Base-by-base conservation (phyloP, 1,140 invertebrate genomes). In the Chrysomallon squamiferum region DNA sequence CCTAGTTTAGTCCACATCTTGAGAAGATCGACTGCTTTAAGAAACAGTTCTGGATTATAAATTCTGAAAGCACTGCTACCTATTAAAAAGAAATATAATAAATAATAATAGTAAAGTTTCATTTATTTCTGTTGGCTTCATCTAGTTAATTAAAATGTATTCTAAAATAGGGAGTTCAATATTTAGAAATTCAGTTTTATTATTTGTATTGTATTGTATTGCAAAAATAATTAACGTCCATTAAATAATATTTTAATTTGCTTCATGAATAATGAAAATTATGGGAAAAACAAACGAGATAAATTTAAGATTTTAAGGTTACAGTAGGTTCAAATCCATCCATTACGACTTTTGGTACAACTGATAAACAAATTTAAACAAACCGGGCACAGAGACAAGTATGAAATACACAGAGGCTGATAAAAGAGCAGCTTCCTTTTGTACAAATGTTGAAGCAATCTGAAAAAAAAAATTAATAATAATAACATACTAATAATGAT, bases 61-160 rank as follows among this genome's bases (percentile, higher is more conserved):
- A 90, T 79, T 43, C 87, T 78, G 74, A 88, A 90, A 3, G 88
- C 87, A 52, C 81, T 85, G 68, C 89, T 89, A 7, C 89, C 89
- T 38, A 87, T 85, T 69, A 73, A 54, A n/a, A 43, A 30, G 56
- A 27, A 56, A 57, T 29, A 47, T 22, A 18, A 22, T 3, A 20
- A 3, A 22, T 15, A 47, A 18, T 22, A 47, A n/a, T n/a, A n/a
- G n/a, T n/a, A n/a, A n/a, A n/a, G n/a, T n/a, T n/a, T n/a, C n/a
- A n/a, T n/a, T n/a, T n/a, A n/a, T n/a, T n/a, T n/a, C n/a, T n/a
- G n/a, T n/a, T n/a, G n/a, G n/a, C n/a, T n/a, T n/a, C n/a, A n/a
- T n/a, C n/a, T n/a, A n/a, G n/a, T n/a, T n/a, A n/a, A n/a, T n/a
- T n/a, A n/a, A n/a, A n/a, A n/a, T n/a, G n/a, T n/a, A n/a, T 43